Evolutionary conservation across 2,797 vertebrate genomes (phyloP), one percentile per base, ranked within the genome.

Genomic region (Galaxias olidus): DNA sequence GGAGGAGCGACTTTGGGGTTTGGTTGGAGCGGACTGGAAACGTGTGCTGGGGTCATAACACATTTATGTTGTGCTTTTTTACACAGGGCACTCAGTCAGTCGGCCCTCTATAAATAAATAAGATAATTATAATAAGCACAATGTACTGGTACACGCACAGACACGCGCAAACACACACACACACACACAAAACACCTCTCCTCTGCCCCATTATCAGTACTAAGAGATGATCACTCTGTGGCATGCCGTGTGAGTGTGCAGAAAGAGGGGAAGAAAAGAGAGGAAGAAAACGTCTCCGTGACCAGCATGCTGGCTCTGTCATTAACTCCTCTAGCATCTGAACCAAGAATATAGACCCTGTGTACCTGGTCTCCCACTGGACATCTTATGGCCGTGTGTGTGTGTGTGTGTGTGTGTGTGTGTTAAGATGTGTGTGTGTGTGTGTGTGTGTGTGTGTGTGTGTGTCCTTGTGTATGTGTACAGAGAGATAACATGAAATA

Each of bases 91-190:
- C n/a, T n/a, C n/a, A n/a, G n/a, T n/a, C n/a, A n/a, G n/a, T n/a
- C n/a, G n/a, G n/a, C n/a, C n/a, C n/a, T n/a, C n/a, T n/a, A n/a
- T n/a, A n/a, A n/a, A n/a, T n/a, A n/a, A n/a, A n/a, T n/a, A n/a
- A n/a, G n/a, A n/a, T n/a, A n/a, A n/a, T n/a, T n/a, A n/a, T n/a
- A n/a, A n/a, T n/a, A n/a, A n/a, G n/a, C n/a, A n/a, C n/a, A n/a
- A n/a, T n/a, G n/a, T n/a, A n/a, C n/a, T n/a, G n/a, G 56, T 59
- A 68, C 45, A 13, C 8, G 45, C 8, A 13, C 13, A 46, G 9
- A 46, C 48, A 61, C 62, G 20, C 62, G 63, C 55, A 56, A 50
- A 52, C 57, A 19, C 41, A 55, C 49, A 65, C 51, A 55, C 42
- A 51, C 46, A n/a, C 42, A 20, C 13, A 30, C 10, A 52, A 47